Base-by-base conservation (phyloP, 2,888 invertebrate species). In the Aleiodes testaceus region DNA sequence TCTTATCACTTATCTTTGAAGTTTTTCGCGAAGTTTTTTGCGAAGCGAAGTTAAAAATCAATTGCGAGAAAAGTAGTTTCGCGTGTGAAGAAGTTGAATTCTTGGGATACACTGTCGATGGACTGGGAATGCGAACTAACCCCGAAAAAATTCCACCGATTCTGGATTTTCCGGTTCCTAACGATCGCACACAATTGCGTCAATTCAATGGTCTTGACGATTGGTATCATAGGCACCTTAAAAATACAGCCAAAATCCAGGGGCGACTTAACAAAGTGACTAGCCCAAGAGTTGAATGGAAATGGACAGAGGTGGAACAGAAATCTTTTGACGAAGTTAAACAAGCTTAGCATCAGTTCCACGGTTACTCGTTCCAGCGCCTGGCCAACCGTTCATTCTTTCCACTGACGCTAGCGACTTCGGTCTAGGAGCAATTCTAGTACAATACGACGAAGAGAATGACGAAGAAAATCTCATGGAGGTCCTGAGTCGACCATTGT, bases 321-420 rank as follows among this genome's bases (percentile, higher is more conserved):
- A 69, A 69, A 30, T 52, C 74, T 11, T 74, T 72, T 14, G 72
- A 72, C 12, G 42, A 47, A 26, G 67, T 70, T 1, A 72, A 72
- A 59, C 20, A 47, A 12, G 72, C 70, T 14, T 74, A 16, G 36
- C 26, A 9, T 52, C 66, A 12, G 67, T 55, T 1, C 72, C 74
- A 0, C 52, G 70, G 1, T 16, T 74, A 47, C 69, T 50, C n/a
- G 49, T 47, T 1, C 74, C 74, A n/a, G 69, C 68, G 55, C 73
- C 73, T 4, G 69, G 68, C 18, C 64, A 71, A 18, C 70, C 71
- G 9, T 52, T 73, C 50, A 30, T 69, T 12, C 42, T 70, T 1
- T 72, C 72, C 22, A 74, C 74, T 1, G 75, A 75, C 22, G 70
- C 72, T 2, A 75, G 73, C 26, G 75, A 78, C 7, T 72, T 70